phyloP scores from a whole-genome alignment of 2,888 invertebrate genomes.

The Epiblema foenella region DNA sequence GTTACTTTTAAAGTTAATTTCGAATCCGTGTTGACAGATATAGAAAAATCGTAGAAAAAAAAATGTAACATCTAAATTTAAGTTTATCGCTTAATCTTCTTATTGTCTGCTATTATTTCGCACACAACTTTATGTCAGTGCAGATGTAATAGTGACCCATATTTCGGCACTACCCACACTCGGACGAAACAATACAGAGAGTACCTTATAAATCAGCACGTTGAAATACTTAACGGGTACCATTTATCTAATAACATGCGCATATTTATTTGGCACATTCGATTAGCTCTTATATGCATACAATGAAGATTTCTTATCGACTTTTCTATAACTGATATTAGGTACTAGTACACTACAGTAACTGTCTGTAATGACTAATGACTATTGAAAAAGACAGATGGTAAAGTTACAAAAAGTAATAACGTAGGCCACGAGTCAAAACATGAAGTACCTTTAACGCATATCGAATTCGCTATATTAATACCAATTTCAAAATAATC shows the following conservation, averaged over 20 bases:
- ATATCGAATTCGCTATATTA: too few relatives aligned
- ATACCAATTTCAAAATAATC: background rate
- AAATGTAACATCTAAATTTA: too few relatives aligned
- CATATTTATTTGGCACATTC: constrained; percentile 60
- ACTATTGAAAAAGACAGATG: constrained; percentile 2
- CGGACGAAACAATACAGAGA: constrained; percentile 65
- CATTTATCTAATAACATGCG: constrained; percentile 58
- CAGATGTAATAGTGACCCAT: constrained; percentile 46
- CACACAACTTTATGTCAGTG: too few relatives aligned
- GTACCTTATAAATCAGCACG: constrained; percentile 55
- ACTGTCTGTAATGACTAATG: constrained; percentile 45
- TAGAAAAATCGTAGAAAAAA: too few relatives aligned
- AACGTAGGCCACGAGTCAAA: too few relatives aligned
- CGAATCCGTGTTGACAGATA: too few relatives aligned
- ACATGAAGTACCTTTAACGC: too few relatives aligned
- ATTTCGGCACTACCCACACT: constrained; percentile 62
- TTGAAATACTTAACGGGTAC: constrained; percentile 55
- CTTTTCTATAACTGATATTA: constrained; percentile 50
- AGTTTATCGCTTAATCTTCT: too few relatives aligned
- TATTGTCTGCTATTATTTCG: too few relatives aligned
- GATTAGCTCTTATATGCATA: constrained; percentile 71
- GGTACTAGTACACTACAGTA: constrained; percentile 55
- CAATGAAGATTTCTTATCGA: constrained; percentile 67
- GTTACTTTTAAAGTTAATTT: too few relatives aligned
- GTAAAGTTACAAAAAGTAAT: background rate